phyloP scores from a whole-genome alignment of 2,797 vertebrate genomes.

The Pseudochirops corinnae region DNA sequence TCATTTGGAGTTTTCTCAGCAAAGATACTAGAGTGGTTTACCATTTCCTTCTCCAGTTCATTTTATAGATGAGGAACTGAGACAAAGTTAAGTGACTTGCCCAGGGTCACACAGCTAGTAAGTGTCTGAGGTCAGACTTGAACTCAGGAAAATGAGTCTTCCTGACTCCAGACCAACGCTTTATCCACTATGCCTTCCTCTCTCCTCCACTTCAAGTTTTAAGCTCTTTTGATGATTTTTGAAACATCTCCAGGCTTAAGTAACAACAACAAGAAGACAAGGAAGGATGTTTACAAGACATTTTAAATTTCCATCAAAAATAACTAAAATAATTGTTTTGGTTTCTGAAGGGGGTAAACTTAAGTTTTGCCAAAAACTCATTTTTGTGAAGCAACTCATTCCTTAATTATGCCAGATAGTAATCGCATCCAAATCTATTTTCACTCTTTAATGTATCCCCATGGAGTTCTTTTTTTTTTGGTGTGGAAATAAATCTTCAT shows the following conservation, averaged over 20 bases:
- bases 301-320: neutral
- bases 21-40: neutral
- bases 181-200: neutral
- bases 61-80: neutral
- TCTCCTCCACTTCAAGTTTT: neutral
- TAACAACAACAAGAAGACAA: neutral
- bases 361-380: neutral
- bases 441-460: slow-evolving; percentile 45
- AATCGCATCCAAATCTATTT: slow-evolving; percentile 60
- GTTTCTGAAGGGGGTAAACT: neutral
- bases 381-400: slow-evolving; percentile 1
- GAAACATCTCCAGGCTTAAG: neutral
- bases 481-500: slow-evolving; percentile 47
- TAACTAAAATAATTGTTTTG: slow-evolving; percentile 1
- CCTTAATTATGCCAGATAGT: slow-evolving; percentile 22
- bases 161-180: neutral
- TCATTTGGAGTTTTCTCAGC: neutral
- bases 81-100: neutral
- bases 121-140: neutral
- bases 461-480: slow-evolving; percentile 34
- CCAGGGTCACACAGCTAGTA: neutral
- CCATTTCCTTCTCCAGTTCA: neutral
- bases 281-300: neutral
- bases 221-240: neutral
- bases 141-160: neutral